A percentile compares a stretch with the other conserved stretches of the same genome.
These are phyloP conservation scores for Euglossa dilemma DNA, from an alignment of 1,140 invertebrate species.

Conservation along the genomic window DNA sequence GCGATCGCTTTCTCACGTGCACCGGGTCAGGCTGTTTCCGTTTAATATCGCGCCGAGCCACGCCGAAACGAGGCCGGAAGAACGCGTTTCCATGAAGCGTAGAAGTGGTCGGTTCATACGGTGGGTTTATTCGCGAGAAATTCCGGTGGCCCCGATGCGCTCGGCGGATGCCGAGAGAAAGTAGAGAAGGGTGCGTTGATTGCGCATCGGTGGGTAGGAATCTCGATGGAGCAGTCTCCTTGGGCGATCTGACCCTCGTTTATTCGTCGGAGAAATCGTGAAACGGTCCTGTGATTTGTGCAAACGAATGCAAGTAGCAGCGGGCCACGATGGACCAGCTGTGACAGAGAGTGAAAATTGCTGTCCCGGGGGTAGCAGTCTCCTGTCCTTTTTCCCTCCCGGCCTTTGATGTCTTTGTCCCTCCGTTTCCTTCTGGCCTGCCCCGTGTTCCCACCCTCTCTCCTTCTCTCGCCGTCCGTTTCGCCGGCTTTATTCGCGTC, in stretches of 20 bases:
- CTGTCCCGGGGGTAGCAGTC: constrained; percentile 38
- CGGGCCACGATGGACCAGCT: constrained; percentile 21
- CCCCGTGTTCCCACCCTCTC: constrained; percentile 10
- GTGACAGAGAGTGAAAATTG: constrained; percentile 64
- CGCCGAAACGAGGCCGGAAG: background rate
- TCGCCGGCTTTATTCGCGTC: background rate
- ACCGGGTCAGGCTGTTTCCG: background rate
- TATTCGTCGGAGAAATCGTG: constrained; percentile 38
- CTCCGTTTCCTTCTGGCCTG: constrained; percentile 17
- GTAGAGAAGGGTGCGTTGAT: background rate
- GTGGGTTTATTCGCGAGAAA: background rate
- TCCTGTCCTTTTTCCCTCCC: constrained; percentile 52
- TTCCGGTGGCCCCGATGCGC: background rate
- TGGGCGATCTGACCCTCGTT: constrained; percentile 24
- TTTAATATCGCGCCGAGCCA: background rate
- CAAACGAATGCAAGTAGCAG: constrained; percentile 54
- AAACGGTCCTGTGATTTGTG: constrained; percentile 47
- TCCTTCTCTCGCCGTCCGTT: background rate
- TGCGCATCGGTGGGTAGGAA: background rate
- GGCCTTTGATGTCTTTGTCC: constrained; percentile 64
- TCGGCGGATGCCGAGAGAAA: background rate
- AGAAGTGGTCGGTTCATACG: background rate
- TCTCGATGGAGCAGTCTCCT: constrained; percentile 10
- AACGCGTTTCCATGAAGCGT: background rate
- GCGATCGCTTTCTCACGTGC: background rate